Evolutionary conservation across 2,888 invertebrate species (phyloP), one percentile per base, ranked within the genome.

Genomic region (Eupithecia inturbata): DNA sequence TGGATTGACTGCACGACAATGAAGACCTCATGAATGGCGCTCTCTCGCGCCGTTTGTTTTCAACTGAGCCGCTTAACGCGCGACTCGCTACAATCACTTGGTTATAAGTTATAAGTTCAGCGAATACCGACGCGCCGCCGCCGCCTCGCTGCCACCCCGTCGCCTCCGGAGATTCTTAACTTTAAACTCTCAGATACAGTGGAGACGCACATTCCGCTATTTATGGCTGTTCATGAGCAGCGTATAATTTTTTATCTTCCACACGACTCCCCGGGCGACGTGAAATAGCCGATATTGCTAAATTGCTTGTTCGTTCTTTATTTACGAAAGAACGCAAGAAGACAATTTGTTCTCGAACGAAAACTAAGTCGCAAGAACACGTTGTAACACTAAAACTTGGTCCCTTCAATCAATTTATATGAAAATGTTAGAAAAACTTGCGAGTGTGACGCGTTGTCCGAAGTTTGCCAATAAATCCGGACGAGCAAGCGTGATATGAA

Each of bases 401-500:
- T 71, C 72, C 70, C 71, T 77, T 75, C 74, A 75, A 77, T 76
- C 77, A 77, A 75, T 77, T 80, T 76, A 77, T 77, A 80, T 75
- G 78, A 71, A 72, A 78, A 79, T 78, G 77, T 74, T 64, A 71
- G 68, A 49, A 67, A 72, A 75, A 70, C 49, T 66, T 31, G 70
- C 60, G 68, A 71, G 76, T 67, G 72, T 62, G 76, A 67, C 57
- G 63, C 63, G 63, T 4, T 5, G 77, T 73, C 73, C 36, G 57
- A 77, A 77, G 70, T 77, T 73, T 45, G 63, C 62, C 63, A 77
- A 76, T 80, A 79, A 78, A 77, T 81, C 78, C 68, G 57, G 22
- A 22, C 19, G 62, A 67, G 64, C 57, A 22, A 66, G 67, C 60
- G 41, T 67, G 68, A 31, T 66, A 74, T 60, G 12, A 71, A 64